Evolutionary conservation across 2,113 vertebrate species (phyloP).

Genomic region (Rissa tridactyla): DNA sequence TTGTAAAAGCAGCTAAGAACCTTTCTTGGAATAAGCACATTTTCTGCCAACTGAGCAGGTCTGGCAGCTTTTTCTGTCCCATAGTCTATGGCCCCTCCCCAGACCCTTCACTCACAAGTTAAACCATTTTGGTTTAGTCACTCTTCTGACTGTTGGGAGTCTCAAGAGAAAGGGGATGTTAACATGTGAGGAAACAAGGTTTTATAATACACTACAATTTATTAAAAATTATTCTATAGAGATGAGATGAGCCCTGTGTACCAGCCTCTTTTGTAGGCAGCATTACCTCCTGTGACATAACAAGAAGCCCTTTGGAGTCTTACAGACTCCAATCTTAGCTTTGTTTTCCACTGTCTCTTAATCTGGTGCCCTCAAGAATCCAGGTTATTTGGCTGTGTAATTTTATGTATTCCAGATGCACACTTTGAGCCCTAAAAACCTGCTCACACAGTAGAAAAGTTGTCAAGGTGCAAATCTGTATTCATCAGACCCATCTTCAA

Average conservation of each 20-base stretch:
- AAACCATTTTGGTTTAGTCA: neutral
- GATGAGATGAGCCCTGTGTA: neutral
- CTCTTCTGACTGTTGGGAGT: neutral
- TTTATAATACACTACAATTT: neutral
- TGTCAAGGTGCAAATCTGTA: neutral
- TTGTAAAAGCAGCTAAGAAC: neutral
- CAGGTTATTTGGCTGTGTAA: neutral
- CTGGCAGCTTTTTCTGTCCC: neutral
- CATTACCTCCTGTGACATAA: neutral
- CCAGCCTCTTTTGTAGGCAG: neutral
- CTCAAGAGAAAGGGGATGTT: neutral
- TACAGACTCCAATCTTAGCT: neutral
- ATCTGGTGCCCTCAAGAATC: neutral
- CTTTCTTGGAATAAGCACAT: neutral
- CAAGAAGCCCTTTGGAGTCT: neutral
- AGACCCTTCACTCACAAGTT: neutral
- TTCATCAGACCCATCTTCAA: neutral
- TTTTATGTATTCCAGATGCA: neutral
- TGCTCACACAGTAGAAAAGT: neutral
- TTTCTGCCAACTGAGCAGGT: neutral
- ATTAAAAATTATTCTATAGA: neutral
- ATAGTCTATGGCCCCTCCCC: neutral
- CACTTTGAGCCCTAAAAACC: neutral
- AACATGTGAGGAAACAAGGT: neutral
- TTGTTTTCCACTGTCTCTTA: neutral